Evolutionary conservation across 2,888 invertebrate species (phyloP), one percentile per base, ranked within the genome.

Genomic region (Pterostichus niger): DNA sequence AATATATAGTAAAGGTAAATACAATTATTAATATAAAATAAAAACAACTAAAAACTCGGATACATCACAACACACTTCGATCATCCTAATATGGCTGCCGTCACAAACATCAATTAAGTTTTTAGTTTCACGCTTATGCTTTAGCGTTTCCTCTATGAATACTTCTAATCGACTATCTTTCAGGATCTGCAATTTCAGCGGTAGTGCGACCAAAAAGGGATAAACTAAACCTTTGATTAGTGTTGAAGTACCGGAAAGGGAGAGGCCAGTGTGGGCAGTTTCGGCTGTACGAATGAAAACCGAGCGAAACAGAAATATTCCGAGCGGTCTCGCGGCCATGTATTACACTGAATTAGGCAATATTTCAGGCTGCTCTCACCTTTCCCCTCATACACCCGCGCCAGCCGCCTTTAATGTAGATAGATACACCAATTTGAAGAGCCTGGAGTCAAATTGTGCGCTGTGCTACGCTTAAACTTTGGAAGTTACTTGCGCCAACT

Each of bases 351-450:
- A 87, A 87, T 86, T 86, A 86, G 86, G 84, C 86, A 86, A 87
- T 87, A 87, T 87, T 86, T 87, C 86, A 86, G 86, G 80, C 82
- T 82, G 83, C 84, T 84, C 85, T 84, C 84, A 82, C 49, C 31
- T 52, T n/a, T 49, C 49, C 24, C 35, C 17, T 7, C 40, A 46
- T 6, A n/a, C 33, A 4, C 13, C 64, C 33, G 13, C 35, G 4
- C n/a, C 15, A 11, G 35, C 64, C 84, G 13, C 64, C 84, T 85
- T 84, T 87, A 87, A 87, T 87, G 85, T 86, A 87, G 87, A 87
- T 86, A 86, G 86, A 87, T 87, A 87, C 85, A 86, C 86, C 87
- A 86, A 87, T 87, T 87, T 86, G 87, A 80, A 80, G 80, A 13
- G 80, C 64, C 68, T 40, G 77, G 64, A 80, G 64, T 68, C 68